Evolutionary conservation across 2,888 invertebrate species (phyloP).

Genomic region (Lepidocyrtoides sp.): DNA sequence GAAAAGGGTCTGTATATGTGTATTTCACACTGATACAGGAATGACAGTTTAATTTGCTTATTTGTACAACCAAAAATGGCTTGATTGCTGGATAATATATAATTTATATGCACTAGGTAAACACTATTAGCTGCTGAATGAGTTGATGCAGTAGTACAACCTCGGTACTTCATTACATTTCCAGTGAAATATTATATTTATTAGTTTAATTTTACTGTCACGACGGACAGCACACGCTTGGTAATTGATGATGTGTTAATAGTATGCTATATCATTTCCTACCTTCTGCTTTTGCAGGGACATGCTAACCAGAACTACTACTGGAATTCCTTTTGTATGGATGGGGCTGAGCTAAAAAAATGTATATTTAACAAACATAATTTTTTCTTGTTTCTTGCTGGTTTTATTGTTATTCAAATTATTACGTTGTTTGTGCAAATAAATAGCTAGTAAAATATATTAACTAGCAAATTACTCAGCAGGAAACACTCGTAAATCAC

Average conservation of each 20-base stretch:
- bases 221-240: not conserved
- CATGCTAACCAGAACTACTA: not conserved
- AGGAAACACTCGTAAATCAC: constrained; percentile 65
- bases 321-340: constrained; percentile 17
- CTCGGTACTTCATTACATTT: not conserved
- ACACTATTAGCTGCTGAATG: no score
- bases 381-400: not conserved
- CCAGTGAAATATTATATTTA: constrained; percentile 38
- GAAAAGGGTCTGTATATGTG: constrained; percentile 5
- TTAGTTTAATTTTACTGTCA: not conserved
- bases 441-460: constrained; percentile 44
- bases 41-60: no score
- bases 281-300: not conserved
- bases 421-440: not conserved
- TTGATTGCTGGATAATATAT: no score
- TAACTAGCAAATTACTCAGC: constrained; percentile 72
- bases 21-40: no score
- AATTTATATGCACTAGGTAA: no score
- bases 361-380: not conserved
- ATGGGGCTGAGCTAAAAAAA: not conserved
- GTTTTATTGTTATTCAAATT: constrained; percentile 11
- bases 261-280: constrained; percentile 16
- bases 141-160: no score
- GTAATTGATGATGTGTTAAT: constrained; percentile 71
- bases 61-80: no score